Percentiles rank a stretch among this genome's conserved stretches.
Evolutionary conservation across 2,888 invertebrate species (phyloP).

Genomic region (Lacanobia wlatinum): DNA sequence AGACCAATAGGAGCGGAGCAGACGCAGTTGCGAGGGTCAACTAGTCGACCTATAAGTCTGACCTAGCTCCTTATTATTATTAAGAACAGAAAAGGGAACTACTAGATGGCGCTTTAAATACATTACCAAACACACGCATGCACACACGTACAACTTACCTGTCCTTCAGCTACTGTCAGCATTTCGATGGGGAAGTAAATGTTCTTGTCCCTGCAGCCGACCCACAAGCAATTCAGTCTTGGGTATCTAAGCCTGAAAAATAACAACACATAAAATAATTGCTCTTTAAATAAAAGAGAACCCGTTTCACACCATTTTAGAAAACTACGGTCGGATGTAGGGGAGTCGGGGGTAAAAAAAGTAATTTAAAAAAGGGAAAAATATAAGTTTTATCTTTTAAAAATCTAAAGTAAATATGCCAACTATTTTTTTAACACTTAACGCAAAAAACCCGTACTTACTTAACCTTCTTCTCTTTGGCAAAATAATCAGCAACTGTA

Average conservation of each 20-base stretch:
- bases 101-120: too few species aligned
- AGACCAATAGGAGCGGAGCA: too few species aligned
- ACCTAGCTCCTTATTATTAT: too few species aligned
- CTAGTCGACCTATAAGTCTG: too few species aligned
- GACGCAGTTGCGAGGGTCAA: too few species aligned
- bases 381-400: too few species aligned
- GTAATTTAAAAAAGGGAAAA: neutral
- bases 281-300: neutral
- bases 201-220: constrained; percentile 92
- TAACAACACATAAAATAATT: neutral
- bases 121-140: too few species aligned
- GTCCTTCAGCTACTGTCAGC: constrained; percentile 94
- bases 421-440: neutral
- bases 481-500: constrained; percentile 81
- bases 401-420: too few species aligned
- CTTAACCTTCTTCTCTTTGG: constrained; percentile 75
- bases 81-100: too few species aligned
- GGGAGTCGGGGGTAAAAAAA: too few species aligned
- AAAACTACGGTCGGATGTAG: too few species aligned
- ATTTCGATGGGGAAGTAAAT: constrained; percentile 96
- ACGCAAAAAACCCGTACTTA: constrained; percentile 55
- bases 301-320: neutral
- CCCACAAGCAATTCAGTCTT: constrained; percentile 95
- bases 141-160: constrained; percentile 85
- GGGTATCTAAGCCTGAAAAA: constrained; percentile 90